Percentiles rank a stretch among this genome's conserved stretches.
Evolutionary conservation across 2,797 vertebrate genomes (phyloP).

Genomic region (Rhabdophis nuchalis): DNA sequence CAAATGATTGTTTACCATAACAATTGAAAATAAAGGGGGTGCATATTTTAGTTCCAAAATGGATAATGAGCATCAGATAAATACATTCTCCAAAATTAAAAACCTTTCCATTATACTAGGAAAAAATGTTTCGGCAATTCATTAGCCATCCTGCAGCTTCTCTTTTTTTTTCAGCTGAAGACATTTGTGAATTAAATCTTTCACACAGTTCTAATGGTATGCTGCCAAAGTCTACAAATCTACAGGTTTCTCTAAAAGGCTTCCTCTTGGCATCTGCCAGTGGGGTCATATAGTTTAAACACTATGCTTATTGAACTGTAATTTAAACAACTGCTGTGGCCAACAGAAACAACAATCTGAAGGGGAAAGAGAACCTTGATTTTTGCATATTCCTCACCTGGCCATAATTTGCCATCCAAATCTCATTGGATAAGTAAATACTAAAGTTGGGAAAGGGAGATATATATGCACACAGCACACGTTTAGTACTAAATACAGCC

Average conservation of each 20-base stretch:
- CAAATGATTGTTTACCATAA: neutral
- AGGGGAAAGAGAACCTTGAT: slow-evolving; percentile 23
- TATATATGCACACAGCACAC: neutral
- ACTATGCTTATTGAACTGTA: slow-evolving; percentile 36
- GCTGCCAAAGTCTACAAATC: slow-evolving; percentile 41
- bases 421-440: neutral
- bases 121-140: neutral
- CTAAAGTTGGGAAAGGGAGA: neutral
- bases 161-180: slow-evolving; percentile 34
- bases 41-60: neutral
- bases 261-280: slow-evolving; percentile 59
- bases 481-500: neutral
- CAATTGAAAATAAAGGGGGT: neutral
- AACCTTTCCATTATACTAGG: neutral
- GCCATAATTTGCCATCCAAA: slow-evolving; percentile 22
- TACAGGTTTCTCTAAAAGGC: slow-evolving; percentile 44
- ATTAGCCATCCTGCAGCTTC: slow-evolving; percentile 21
- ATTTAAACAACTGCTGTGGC: slow-evolving; percentile 40
- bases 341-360: slow-evolving; percentile 56
- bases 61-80: neutral
- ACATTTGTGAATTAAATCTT: slow-evolving; percentile 41
- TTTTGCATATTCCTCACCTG: neutral
- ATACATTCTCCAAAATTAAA: neutral
- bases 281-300: slow-evolving; percentile 43
- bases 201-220: slow-evolving; percentile 28